Conservation (phyloP, 2,113 vertebrate genomes). For the Balaeniceps rex region DNA sequence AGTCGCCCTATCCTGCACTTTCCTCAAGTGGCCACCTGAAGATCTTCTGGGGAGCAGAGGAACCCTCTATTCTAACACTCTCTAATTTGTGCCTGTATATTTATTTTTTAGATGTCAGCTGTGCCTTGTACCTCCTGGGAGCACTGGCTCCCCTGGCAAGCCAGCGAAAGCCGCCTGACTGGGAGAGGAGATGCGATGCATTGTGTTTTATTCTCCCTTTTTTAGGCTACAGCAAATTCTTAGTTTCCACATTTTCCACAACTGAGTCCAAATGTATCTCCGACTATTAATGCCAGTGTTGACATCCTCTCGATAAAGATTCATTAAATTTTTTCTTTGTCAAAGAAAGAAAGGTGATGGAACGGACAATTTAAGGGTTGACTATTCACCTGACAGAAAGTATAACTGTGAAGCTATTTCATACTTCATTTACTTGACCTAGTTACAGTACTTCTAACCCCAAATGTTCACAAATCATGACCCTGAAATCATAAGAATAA, state of each 20-base stretch:
- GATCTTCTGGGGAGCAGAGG: neutral
- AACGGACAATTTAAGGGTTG: slow-evolving; percentile 30
- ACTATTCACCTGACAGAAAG: slow-evolving; percentile 37
- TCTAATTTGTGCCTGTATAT: no score
- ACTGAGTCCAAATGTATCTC: neutral
- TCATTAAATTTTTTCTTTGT: neutral
- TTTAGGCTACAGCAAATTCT: neutral
- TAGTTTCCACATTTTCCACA: neutral
- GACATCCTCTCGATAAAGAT: neutral
- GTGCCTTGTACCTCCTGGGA: neutral
- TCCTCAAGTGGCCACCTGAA: neutral
- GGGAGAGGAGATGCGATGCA: neutral
- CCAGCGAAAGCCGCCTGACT: neutral
- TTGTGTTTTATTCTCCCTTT: neutral
- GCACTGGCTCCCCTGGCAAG: neutral
- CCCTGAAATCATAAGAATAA: neutral
- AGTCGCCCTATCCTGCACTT: fast-evolving
- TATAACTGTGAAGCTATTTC: slow-evolving; percentile 37
- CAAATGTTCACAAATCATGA: neutral
- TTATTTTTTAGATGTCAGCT: neutral
- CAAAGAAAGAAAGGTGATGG: neutral
- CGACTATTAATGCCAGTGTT: neutral
- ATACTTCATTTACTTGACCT: slow-evolving; percentile 43
- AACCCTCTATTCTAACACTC: neutral
- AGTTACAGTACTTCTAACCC: neutral